Evolutionary conservation across 2,113 vertebrate genomes (phyloP).

Genomic region (Procavia capensis): DNA sequence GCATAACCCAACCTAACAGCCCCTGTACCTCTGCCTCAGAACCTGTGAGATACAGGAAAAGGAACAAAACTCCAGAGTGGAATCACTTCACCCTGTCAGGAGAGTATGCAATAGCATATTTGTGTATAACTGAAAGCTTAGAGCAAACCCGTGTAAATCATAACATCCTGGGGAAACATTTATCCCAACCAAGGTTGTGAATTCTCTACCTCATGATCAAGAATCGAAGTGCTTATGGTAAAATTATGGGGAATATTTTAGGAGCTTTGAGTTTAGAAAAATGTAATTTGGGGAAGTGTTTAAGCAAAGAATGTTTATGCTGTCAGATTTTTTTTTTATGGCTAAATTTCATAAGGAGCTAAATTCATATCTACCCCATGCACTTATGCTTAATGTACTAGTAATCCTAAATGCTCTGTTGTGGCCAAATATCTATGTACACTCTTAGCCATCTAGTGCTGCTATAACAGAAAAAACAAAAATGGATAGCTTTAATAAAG

Average conservation of each 20-base stretch:
- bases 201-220: slow-evolving; percentile 7
- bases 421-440: not conserved
- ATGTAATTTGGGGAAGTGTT: not conserved
- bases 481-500: no score
- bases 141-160: not conserved
- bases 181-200: not conserved
- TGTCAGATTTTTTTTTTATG: not conserved
- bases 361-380: not conserved
- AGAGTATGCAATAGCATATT: not conserved
- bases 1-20: not conserved
- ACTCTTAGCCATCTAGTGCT: not conserved
- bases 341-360: slow-evolving; percentile 24
- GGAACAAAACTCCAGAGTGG: not conserved
- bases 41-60: not conserved
- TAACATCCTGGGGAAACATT: not conserved
- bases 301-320: slow-evolving; percentile 3
- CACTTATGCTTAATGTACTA: not conserved
- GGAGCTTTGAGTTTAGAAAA: slow-evolving; percentile 5
- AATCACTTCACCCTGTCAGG: not conserved
- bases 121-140: not conserved
- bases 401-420: not conserved
- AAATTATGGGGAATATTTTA: slow-evolving; percentile 35
- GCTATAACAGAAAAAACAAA: no score
- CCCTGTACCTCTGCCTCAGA: not conserved
- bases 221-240: not conserved